phyloP scores from a whole-genome alignment of 2,113 vertebrate genomes.

The Crotalus tigris region DNA sequence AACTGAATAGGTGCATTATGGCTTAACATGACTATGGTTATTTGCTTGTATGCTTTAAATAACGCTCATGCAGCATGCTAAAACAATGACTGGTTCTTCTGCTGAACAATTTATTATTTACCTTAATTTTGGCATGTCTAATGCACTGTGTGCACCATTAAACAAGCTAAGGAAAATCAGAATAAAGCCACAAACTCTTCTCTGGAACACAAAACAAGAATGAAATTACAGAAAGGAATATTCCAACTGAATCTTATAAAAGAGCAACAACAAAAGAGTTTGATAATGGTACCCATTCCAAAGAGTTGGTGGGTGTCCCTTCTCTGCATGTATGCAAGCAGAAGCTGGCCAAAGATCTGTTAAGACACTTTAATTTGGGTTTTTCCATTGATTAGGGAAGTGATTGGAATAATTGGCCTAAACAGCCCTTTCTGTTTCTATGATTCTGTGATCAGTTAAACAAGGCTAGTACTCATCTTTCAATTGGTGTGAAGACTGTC shows the following conservation, averaged over 20 bases:
- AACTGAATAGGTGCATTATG: background rate
- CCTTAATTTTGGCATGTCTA: background rate
- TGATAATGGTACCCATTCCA: background rate
- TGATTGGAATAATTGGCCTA: background rate
- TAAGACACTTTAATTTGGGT: background rate
- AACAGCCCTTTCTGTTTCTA: background rate
- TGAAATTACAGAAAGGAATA: background rate
- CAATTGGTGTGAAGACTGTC: background rate
- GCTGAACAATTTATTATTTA: background rate
- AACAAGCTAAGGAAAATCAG: background rate
- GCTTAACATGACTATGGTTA: background rate
- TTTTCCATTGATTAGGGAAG: background rate
- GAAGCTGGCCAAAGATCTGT: background rate
- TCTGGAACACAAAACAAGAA: background rate
- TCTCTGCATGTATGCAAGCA: background rate
- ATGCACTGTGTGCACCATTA: background rate
- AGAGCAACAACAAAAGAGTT: background rate
- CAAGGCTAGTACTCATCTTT: background rate
- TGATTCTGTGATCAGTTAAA: background rate
- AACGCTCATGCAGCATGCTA: background rate
- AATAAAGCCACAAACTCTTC: background rate
- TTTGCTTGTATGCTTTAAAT: background rate
- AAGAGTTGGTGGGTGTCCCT: background rate
- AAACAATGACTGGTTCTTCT: background rate
- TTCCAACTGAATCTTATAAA: background rate